These are phyloP conservation scores for Neoascia interrupta DNA, from an alignment of 2,888 invertebrate species.

Conservation along the genomic window DNA sequence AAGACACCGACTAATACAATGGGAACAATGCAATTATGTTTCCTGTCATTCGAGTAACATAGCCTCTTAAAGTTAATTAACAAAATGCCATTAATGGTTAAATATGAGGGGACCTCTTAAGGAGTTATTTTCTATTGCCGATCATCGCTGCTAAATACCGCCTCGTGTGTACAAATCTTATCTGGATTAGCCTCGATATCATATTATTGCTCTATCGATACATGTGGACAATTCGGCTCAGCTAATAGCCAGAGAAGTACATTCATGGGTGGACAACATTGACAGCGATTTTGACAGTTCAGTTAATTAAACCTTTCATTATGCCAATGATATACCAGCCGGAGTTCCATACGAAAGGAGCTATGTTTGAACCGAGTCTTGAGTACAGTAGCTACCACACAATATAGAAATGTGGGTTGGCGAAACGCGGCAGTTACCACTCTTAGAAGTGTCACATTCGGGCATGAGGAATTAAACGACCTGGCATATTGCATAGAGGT, in stretches of 20 bases:
- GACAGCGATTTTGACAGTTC: constrained; percentile 69
- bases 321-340: constrained; percentile 36
- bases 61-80: constrained; percentile 79
- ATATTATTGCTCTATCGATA: not conserved
- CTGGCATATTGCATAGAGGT: no score
- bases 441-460: constrained; percentile 28
- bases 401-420: constrained; percentile 43
- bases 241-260: not conserved
- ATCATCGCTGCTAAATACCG: constrained; percentile 36
- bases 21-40: constrained; percentile 70
- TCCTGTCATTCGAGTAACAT: no score
- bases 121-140: constrained; percentile 36
- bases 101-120: constrained; percentile 24
- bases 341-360: no score
- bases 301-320: constrained; percentile 71
- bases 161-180: constrained; percentile 45
- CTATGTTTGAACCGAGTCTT: no score
- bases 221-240: constrained; percentile 16
- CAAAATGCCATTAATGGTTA: constrained; percentile 77
- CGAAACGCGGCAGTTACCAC: constrained; percentile 36
- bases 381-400: no score
- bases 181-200: constrained; percentile 58
- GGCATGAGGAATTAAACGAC: constrained; percentile 32
- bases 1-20: no score
- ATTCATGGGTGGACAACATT: constrained; percentile 57